These are phyloP conservation scores for Pelecanoides urinatrix DNA, from an alignment of 2,113 vertebrate species.

Conservation along the genomic window DNA sequence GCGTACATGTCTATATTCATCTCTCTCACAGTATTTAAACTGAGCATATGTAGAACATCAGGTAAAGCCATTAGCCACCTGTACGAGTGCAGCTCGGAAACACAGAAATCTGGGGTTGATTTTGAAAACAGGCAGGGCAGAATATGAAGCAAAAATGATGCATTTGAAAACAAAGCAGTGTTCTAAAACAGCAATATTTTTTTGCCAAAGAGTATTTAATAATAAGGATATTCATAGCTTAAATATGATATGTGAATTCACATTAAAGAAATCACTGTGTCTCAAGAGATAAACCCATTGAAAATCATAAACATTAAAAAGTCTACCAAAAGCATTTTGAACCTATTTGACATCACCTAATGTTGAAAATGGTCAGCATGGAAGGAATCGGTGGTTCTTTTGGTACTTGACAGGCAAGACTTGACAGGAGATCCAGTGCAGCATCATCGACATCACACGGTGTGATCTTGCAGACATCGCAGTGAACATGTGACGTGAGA, in stretches of 20 bases:
- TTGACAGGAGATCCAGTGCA: not conserved
- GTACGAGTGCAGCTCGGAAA: not conserved
- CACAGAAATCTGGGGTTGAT: not conserved
- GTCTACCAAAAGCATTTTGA: not conserved
- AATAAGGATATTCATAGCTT: not conserved
- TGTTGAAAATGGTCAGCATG: not conserved
- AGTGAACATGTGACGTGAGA: not conserved
- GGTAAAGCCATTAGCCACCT: not conserved
- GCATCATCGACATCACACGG: fast-evolving
- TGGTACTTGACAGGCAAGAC: not conserved
- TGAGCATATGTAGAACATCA: not conserved
- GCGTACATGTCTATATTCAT: not conserved
- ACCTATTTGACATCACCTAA: not conserved
- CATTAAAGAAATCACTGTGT: not conserved
- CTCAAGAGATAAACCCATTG: not conserved
- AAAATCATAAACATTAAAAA: not conserved
- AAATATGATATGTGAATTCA: not conserved
- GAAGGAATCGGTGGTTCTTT: not conserved
- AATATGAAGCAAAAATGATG: not conserved
- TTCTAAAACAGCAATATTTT: not conserved
- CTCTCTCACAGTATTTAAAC: not conserved
- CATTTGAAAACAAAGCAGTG: not conserved
- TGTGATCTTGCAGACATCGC: not conserved
- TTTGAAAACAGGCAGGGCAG: not conserved
- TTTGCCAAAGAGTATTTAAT: not conserved